These are phyloP conservation scores for Lasioglossum zephyrum DNA, from an alignment of 2,888 invertebrate genomes.

Conservation along the genomic window DNA sequence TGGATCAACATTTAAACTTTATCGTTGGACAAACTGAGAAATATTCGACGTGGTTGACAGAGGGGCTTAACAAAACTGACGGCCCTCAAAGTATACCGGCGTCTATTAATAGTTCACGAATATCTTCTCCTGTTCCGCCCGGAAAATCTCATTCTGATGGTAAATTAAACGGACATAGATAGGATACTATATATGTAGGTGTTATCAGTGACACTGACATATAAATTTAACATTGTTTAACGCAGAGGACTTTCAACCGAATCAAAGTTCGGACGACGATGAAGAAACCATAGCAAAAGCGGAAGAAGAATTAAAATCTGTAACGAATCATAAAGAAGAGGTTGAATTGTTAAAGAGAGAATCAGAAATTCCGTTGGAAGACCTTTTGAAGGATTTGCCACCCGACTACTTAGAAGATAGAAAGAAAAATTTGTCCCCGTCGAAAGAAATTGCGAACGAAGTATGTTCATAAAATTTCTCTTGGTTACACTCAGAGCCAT, in stretches of 20 bases:
- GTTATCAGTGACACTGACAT: background rate
- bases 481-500: background rate
- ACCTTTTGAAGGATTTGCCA: slow-evolving; percentile 92
- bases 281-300: slow-evolving; percentile 97
- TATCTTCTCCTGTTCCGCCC: slow-evolving; percentile 81
- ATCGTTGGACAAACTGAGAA: slow-evolving; percentile 99
- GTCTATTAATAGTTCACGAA: slow-evolving; percentile 83
- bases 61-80: slow-evolving; percentile 90
- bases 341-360: slow-evolving; percentile 94
- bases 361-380: slow-evolving; percentile 94
- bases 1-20: slow-evolving; percentile 98
- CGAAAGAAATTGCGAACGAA: slow-evolving; percentile 71
- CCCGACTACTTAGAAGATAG: slow-evolving; percentile 91
- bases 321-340: slow-evolving; percentile 89
- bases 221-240: slow-evolving; percentile 11
- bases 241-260: slow-evolving; percentile 94
- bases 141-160: slow-evolving; percentile 83
- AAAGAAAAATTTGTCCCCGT: slow-evolving; percentile 86
- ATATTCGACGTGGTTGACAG: slow-evolving; percentile 95
- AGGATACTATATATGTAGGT: background rate
- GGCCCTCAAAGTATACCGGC: slow-evolving; percentile 82
- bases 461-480: slow-evolving; percentile 33
- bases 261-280: slow-evolving; percentile 92
- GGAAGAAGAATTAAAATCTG: slow-evolving; percentile 88
- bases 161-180: slow-evolving; percentile 29